Evolutionary conservation across 2,113 vertebrate genomes (phyloP).

Genomic region (Etheostoma cragini): DNA sequence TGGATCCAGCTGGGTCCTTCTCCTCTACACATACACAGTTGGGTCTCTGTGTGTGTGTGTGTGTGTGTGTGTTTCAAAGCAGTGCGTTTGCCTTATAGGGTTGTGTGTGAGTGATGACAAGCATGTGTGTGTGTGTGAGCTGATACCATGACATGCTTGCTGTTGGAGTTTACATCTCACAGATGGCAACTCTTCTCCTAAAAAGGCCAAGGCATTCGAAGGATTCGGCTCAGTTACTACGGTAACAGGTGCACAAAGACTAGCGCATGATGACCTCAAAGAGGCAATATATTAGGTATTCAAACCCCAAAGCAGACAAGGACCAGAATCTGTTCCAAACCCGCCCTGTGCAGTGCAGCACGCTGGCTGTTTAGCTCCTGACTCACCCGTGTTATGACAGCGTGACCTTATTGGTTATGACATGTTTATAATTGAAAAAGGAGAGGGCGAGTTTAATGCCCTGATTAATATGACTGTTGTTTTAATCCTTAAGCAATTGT

Average conservation of each 20-base stretch:
- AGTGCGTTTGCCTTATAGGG: slow-evolving; percentile 45
- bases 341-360: neutral
- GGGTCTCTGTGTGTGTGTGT: slow-evolving; percentile 7
- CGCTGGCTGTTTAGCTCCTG: neutral
- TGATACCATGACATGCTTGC: slow-evolving; percentile 10
- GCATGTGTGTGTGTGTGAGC: slow-evolving; percentile 16
- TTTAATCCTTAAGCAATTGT: neutral
- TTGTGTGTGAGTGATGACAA: slow-evolving; percentile 30
- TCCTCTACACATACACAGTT: neutral
- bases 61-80: slow-evolving; percentile 16
- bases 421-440: slow-evolving; percentile 2
- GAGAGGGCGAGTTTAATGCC: too few species aligned
- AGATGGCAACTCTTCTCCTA: slow-evolving; percentile 39
- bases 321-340: too few species aligned
- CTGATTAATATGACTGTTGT: neutral
- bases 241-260: slow-evolving; percentile 10
- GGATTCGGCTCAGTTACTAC: neutral
- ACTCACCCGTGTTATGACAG: slow-evolving; percentile 10
- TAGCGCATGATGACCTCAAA: slow-evolving; percentile 2
- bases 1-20: slow-evolving; percentile 49
- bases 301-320: neutral
- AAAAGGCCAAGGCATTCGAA: slow-evolving; percentile 50
- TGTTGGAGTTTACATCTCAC: slow-evolving; percentile 5
- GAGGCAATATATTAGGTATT: neutral
- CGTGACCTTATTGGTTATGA: neutral